phyloP scores from a whole-genome alignment of 2,888 invertebrate genomes.

The Sylvicola fuscatus region DNA sequence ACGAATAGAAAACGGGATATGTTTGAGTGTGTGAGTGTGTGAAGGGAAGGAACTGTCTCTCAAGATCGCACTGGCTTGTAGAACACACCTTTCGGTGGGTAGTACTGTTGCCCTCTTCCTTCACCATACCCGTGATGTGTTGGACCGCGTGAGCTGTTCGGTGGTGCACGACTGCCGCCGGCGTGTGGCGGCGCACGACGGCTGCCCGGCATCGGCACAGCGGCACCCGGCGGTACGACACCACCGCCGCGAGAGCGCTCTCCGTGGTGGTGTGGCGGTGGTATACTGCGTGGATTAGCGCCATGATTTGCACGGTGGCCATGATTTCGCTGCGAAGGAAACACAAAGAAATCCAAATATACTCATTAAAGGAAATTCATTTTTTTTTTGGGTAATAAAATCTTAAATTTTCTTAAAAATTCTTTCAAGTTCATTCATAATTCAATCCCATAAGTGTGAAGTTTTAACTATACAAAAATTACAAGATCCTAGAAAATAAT shows the following conservation, averaged over 20 bases:
- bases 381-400: not conserved
- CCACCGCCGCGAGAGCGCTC: slow-evolving; percentile 17
- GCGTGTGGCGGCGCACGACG: slow-evolving; percentile 5
- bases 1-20: not conserved
- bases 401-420: not conserved
- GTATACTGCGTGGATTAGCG: slow-evolving; percentile 25
- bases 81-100: slow-evolving; percentile 45
- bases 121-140: slow-evolving; percentile 44
- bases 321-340: slow-evolving; percentile 22
- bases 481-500: not conserved
- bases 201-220: slow-evolving; percentile 10
- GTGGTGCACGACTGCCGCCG: slow-evolving; percentile 4
- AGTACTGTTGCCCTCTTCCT: slow-evolving; percentile 51
- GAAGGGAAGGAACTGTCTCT: slow-evolving; percentile 1
- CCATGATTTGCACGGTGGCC: slow-evolving; percentile 17
- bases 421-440: too few species aligned
- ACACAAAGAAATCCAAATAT: slow-evolving; percentile 1
- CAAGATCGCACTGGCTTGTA: slow-evolving; percentile 12
- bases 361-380: slow-evolving; percentile 1
- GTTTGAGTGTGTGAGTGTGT: not conserved
- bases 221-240: slow-evolving; percentile 18
- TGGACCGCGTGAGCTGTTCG: slow-evolving; percentile 25
- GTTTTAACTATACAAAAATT: too few species aligned
- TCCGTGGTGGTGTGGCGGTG: slow-evolving; percentile 25
- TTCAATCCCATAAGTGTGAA: too few species aligned